Evolutionary conservation across 2,797 vertebrate species (phyloP).

Genomic region (Acrossocheilus fasciatus): DNA sequence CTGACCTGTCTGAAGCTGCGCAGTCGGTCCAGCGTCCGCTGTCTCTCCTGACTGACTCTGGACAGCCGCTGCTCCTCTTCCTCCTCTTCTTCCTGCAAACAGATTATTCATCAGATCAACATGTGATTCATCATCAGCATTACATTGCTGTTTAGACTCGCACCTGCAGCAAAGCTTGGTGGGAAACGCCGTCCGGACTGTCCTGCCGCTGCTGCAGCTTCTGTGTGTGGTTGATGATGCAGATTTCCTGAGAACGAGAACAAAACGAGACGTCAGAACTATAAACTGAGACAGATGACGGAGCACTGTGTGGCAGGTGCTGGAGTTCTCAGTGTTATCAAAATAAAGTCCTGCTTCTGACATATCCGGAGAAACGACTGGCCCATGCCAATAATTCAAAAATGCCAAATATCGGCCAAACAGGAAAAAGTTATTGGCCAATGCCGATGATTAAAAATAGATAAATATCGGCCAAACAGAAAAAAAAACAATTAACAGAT

Average conservation of each 20-base stretch:
- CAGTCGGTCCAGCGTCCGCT: conserved; percentile 92
- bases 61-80: conserved; percentile 86
- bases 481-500: neutral
- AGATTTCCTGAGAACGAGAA: conserved; percentile 83
- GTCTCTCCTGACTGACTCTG: conserved; percentile 91
- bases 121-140: neutral
- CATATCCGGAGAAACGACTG: too few relatives aligned
- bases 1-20: conserved; percentile 94
- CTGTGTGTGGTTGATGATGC: conserved; percentile 92
- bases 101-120: conserved; percentile 9
- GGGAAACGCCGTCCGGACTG: conserved; percentile 72
- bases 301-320: too few relatives aligned
- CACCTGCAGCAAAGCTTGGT: conserved; percentile 80
- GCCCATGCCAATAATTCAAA: neutral
- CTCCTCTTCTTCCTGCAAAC: conserved; percentile 81
- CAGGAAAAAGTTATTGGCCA: neutral
- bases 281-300: neutral
- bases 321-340: too few relatives aligned
- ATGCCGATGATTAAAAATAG: neutral
- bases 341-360: neutral
- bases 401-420: neutral
- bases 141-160: conserved; percentile 52
- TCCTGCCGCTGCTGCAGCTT: conserved; percentile 87
- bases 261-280: neutral
- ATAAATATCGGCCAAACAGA: neutral